These are phyloP conservation scores for Moxostoma hubbsi DNA, from an alignment of 2,797 vertebrate species.

Conservation along the genomic window DNA sequence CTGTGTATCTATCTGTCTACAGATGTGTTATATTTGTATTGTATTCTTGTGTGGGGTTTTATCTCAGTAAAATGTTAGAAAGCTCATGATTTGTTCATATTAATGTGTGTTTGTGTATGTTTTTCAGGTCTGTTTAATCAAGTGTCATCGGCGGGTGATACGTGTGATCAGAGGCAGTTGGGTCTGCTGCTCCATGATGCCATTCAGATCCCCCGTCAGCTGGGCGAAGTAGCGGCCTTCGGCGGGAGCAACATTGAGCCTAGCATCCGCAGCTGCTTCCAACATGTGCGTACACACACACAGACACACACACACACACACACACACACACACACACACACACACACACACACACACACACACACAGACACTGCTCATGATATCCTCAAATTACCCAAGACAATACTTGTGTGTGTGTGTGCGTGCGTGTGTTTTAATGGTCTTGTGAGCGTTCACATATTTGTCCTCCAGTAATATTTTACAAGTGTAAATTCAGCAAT, in stretches of 20 bases:
- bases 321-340: conserved; percentile 29
- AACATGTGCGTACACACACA: conserved; percentile 81
- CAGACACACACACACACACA: conserved; percentile 23
- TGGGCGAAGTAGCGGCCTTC: conserved; percentile 95
- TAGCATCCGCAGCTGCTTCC: conserved; percentile 96
- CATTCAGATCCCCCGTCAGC: conserved; percentile 94
- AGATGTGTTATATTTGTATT: neutral
- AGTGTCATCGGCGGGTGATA: conserved; percentile 87
- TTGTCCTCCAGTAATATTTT: neutral
- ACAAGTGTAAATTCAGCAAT: neutral
- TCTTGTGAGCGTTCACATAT: neutral
- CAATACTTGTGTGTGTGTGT: neutral
- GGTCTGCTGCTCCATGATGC: conserved; percentile 93
- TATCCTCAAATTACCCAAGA: conserved; percentile 4
- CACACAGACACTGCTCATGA: neutral
- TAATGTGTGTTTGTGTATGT: neutral
- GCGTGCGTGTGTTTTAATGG: neutral
- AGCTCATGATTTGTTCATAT: neutral
- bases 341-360: conserved; percentile 35
- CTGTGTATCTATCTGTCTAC: neutral
- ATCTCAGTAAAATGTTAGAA: too few relatives aligned
- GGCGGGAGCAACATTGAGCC: conserved; percentile 98
- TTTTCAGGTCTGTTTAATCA: conserved; percentile 90
- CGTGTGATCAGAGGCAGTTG: conserved; percentile 93
- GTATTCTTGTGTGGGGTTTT: neutral